Evolutionary conservation across 2,888 invertebrate species (phyloP), one percentile per base, ranked within the genome.

Genomic region (Deilephila porcellus): DNA sequence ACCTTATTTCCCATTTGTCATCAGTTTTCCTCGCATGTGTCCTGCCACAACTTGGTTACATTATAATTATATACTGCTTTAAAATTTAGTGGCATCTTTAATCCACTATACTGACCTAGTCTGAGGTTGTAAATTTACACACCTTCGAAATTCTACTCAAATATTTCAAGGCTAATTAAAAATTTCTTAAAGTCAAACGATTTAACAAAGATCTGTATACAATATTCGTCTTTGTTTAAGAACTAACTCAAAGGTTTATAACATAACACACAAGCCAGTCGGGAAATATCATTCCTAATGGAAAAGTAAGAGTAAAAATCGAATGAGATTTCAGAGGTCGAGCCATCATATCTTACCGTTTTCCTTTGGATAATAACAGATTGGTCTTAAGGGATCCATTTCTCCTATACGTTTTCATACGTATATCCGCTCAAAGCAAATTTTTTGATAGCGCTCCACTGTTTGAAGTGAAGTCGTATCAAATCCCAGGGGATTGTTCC

Each of bases 321-420:
- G 67, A 67, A 52, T 67, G 52, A 45, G 67, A 67, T 67, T 67
- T 67, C 67, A 52, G 45, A 67, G 25, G 64, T 63, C 63, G 64
- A 20, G 45, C 45, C 45, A 45, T 34, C 29, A 34, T 63, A 63
- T 67, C 64, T 37, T 64, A 17, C 67, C 25, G 8, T 45, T 67
- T 67, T 52, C 52, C 52, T 17, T 45, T 52, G 67, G 67, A 67
- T 67, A 52, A 67, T 67, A 67, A 52, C 67, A 67, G 67, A 67
- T 67, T 67, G 67, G 67, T 25, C 67, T 67, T 67, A 20, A 25
- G 67, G 67, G 67, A 67, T 52, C 67, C 67, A 67, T 67, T 67
- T 17, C 45, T 8, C 11, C 52, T 67, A 25, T 67, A 25, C 67
- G 52, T 67, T 52, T 67, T 17, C 6, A 19, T 67, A 64, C 45